Base-by-base conservation (phyloP, 2,888 invertebrate species). In the Clunio marinus region DNA sequence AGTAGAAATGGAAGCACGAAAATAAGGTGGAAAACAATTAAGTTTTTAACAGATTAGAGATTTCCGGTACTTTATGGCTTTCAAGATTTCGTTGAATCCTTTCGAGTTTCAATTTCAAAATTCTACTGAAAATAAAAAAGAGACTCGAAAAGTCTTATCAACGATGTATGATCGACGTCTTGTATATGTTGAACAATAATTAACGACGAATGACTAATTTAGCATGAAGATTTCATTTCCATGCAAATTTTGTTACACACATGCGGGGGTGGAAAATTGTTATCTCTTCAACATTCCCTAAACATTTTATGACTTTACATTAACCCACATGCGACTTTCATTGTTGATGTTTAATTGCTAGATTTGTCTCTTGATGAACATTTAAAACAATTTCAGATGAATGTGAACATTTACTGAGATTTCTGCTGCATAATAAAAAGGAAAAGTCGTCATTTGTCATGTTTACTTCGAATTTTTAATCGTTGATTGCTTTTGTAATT, bases 11-110 rank as follows among this genome's bases (percentile, higher is more conserved):
- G 15, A 10, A 32, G 15, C 15, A 45, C 4, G n/a, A n/a, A 3
- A 17, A 51, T 17, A 51, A 51, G 51, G 22, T 51, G 51, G 51
- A 51, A 20, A 51, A 51, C 17, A 51, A 51, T 51, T 51, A 51
- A 51, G 4, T 4, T 51, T 51, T 51, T 51, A 51, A 58, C 17
- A 58, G 58, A 58, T 58, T 58, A 58, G 28, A 58, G 58, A 58
- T 58, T 58, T 58, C 32, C 58, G 58, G 58, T 58, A 15, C 24
- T 58, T 58, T 32, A 58, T 58, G 27, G 32, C 17, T 28, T 15
- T 25, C 20, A 46, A 22, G 17, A 17, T 25, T n/a, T 22, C 22
- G 2, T 3, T 51, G 51, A 22, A 17, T 51, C 7, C 51, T 51
- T 20, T 17, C 8, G n/a, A 4, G 15, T 51, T 8, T 22, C 10